Evolutionary conservation across 2,888 invertebrate genomes (phyloP).

Genomic region (Glyphotaelius pellucidus): DNA sequence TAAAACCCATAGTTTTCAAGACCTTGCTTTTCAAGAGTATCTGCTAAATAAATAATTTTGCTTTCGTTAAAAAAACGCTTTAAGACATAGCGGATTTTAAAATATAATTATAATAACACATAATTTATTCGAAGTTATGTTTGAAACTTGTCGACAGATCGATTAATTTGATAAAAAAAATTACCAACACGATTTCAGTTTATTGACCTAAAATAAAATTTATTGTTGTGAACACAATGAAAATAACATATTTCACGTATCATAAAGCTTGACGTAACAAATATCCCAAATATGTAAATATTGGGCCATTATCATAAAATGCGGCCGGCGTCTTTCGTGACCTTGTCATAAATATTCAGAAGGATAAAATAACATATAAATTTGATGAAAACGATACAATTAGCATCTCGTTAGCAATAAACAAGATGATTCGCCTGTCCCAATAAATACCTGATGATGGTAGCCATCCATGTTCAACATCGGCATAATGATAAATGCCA

Average conservation of each 20-base stretch:
- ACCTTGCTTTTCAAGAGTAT: not conserved
- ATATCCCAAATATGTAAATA: constrained; percentile 6
- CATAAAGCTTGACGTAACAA: not conserved
- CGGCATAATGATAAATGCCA: not conserved
- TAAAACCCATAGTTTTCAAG: not conserved
- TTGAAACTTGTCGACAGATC: not conserved
- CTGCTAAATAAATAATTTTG: no score
- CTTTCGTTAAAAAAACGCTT: no score
- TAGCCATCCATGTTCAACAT: not conserved
- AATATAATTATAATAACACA: not conserved
- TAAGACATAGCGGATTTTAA: not conserved
- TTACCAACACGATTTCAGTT: not conserved
- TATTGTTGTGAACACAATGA: not conserved
- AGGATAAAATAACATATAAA: not conserved
- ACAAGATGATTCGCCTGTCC: constrained; percentile 44
- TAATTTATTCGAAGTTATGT: not conserved
- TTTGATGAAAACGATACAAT: constrained; percentile 35
- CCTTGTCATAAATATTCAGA: constrained; percentile 20
- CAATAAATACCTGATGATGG: constrained; percentile 41
- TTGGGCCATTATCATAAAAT: not conserved
- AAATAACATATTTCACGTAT: not conserved
- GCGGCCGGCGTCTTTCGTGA: not conserved
- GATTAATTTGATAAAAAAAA: not conserved
- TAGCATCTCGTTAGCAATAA: constrained; percentile 42
- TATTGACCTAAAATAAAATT: not conserved